A percentile compares a stretch with the other conserved stretches of the same genome.
These are phyloP conservation scores for Manduca sexta DNA, from an alignment of 1,140 invertebrate species.

Conservation along the genomic window DNA sequence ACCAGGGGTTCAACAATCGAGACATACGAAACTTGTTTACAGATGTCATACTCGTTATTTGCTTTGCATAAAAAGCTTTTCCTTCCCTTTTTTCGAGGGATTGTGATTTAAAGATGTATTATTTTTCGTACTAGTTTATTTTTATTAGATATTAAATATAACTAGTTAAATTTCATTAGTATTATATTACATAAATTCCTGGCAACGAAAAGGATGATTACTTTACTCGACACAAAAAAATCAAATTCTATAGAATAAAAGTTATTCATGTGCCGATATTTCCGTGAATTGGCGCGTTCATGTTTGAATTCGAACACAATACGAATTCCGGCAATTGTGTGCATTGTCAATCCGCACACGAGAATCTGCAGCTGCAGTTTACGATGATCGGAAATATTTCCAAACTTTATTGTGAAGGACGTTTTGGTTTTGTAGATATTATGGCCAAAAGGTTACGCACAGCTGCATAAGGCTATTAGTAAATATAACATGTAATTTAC, in stretches of 20 bases:
- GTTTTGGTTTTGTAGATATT: no score
- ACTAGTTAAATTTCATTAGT: no score
- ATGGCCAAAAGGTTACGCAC: no score
- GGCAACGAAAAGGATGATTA: not conserved
- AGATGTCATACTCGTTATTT: no score
- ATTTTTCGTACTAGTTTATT: no score
- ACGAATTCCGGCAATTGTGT: conserved; percentile 14
- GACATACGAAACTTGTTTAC: conserved; percentile 24
- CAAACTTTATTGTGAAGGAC: no score
- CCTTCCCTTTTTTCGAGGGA: no score
- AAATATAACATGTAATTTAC: no score
- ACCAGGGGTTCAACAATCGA: conserved; percentile 27
- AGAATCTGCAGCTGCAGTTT: conserved; percentile 23
- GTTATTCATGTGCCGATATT: not conserved
- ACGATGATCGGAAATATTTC: not conserved
- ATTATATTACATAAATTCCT: no score
- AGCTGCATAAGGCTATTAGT: no score
- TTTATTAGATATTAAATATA: no score
- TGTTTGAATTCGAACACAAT: conserved; percentile 19
- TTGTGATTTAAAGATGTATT: no score
- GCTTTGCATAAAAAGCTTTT: not conserved
- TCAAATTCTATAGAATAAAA: not conserved
- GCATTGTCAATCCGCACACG: conserved; percentile 19
- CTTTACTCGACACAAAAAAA: not conserved
- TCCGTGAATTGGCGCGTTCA: not conserved